Conservation (phyloP, 2,797 vertebrate genomes). For the Anabacerthia variegaticeps region DNA sequence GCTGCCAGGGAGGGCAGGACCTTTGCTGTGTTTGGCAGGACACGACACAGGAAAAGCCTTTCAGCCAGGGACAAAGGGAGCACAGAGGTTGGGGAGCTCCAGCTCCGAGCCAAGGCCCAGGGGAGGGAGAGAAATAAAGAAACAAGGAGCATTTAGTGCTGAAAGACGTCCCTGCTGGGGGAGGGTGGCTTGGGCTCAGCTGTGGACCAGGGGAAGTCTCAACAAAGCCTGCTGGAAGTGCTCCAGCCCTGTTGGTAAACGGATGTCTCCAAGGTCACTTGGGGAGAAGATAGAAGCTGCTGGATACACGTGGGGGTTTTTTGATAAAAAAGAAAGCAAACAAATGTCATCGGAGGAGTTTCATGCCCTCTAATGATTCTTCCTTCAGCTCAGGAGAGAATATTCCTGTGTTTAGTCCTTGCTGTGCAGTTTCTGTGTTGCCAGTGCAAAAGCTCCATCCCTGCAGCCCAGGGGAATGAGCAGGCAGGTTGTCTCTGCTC, state of each 20-base stretch:
- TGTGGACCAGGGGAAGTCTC: not conserved
- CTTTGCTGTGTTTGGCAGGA: not conserved
- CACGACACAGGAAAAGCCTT: conserved; percentile 20
- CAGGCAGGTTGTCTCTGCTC: not conserved
- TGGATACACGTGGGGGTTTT: not conserved
- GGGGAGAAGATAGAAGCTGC: not conserved
- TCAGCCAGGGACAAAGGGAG: conserved; percentile 32
- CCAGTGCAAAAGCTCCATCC: not conserved
- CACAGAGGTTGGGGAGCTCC: conserved; percentile 22
- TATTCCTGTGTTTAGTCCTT: not conserved
- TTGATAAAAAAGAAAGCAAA: conserved; percentile 1
- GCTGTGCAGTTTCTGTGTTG: not conserved
- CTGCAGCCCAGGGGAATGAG: not conserved
- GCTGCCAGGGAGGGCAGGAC: not conserved
- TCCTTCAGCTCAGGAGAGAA: not conserved
- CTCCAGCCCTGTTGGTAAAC: not conserved
- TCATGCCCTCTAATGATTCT: not conserved
- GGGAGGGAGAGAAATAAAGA: not conserved
- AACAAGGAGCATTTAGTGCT: conserved; percentile 23
- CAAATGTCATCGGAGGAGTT: not conserved
- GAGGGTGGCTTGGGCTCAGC: not conserved
- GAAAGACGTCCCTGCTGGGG: conserved; percentile 2
- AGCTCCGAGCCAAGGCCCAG: not conserved
- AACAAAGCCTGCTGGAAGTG: not conserved
- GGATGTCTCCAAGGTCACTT: not conserved